Evolutionary conservation across 2,888 invertebrate genomes (phyloP).

Genomic region (Apamea epomidion): DNA sequence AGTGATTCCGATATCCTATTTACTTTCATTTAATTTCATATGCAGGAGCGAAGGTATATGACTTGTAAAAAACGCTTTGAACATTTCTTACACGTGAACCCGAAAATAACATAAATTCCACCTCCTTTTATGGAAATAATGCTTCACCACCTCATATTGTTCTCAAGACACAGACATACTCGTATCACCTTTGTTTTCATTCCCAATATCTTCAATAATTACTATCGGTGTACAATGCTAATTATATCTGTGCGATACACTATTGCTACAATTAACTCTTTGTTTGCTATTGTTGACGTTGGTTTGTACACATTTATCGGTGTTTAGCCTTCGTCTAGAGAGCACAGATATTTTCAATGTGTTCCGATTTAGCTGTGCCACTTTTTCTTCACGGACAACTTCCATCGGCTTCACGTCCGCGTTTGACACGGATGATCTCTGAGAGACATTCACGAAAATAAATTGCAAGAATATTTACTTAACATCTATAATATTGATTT

Average conservation of each 20-base stretch:
- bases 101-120: constrained; percentile 1
- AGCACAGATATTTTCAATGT: constrained; percentile 47
- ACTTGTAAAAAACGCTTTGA: not conserved
- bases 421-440: constrained; percentile 36
- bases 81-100: not conserved
- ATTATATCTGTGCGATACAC: not conserved
- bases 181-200: not conserved
- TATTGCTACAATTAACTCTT: not conserved
- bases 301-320: constrained; percentile 18
- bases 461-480: constrained; percentile 10
- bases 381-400: constrained; percentile 49
- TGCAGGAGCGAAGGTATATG: not conserved
- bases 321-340: constrained; percentile 14
- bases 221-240: not conserved
- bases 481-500: constrained; percentile 14
- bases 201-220: not conserved
- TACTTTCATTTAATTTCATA: not conserved
- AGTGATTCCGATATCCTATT: not conserved
- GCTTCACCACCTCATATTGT: not conserved
- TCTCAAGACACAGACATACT: not conserved
- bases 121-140: not conserved
- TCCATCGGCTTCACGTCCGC: constrained; percentile 32
- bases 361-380: constrained; percentile 62
- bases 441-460: constrained; percentile 44
- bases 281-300: constrained; percentile 1